Evolutionary conservation across 2,888 invertebrate genomes (phyloP).

Genomic region (Agrochola circellaris): DNA sequence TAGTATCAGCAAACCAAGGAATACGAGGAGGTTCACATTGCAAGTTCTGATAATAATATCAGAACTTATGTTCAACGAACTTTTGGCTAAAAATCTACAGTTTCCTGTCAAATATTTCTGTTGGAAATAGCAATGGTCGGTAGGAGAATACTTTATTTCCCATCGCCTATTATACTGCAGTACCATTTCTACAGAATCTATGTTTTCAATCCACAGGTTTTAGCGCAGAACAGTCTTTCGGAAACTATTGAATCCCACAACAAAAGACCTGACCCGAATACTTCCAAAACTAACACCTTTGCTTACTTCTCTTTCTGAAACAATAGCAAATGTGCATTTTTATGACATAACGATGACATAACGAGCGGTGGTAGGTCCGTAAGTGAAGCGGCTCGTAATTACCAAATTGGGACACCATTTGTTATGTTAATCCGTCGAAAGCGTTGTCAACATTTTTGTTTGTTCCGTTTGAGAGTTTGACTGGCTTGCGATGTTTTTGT

Average conservation of each 20-base stretch:
- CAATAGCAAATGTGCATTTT: conserved; percentile 54
- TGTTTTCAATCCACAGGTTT: background rate
- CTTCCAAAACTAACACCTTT: background rate
- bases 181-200: background rate
- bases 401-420: conserved; percentile 66
- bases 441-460: conserved; percentile 47
- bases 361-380: conserved; percentile 12
- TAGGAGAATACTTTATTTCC: background rate
- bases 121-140: background rate
- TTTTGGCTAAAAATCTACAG: background rate
- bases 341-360: conserved; percentile 51
- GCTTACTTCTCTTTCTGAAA: conserved; percentile 3
- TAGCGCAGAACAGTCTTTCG: background rate
- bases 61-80: background rate
- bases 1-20: no score
- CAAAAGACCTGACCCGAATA: conserved; percentile 38
- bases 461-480: conserved; percentile 25
- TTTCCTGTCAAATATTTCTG: background rate
- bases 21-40: no score
- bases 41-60: no score
- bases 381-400: conserved; percentile 61
- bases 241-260: conserved; percentile 24
- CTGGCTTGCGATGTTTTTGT: conserved; percentile 17
- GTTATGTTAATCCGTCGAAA: conserved; percentile 70
- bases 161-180: no score